These are phyloP conservation scores for Catagonus wagneri DNA, from an alignment of 2,113 vertebrate species.

Conservation along the genomic window DNA sequence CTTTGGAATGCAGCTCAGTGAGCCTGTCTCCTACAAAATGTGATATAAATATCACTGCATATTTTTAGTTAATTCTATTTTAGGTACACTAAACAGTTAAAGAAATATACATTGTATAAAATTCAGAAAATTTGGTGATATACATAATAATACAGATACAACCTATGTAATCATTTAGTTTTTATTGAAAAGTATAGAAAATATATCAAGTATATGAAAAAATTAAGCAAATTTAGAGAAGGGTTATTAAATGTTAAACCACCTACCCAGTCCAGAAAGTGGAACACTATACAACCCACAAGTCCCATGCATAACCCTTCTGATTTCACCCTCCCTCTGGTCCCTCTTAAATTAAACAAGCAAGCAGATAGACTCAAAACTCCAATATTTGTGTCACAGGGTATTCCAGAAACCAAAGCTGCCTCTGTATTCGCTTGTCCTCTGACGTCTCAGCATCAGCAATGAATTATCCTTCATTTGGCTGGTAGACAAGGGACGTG, in stretches of 20 bases:
- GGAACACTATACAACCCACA: background rate
- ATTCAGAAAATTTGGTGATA: background rate
- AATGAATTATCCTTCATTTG: background rate
- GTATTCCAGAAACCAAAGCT: background rate
- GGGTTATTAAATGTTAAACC: background rate
- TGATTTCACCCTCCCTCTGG: background rate
- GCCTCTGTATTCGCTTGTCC: rapidly evolving
- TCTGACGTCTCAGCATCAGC: background rate
- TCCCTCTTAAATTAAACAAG: background rate
- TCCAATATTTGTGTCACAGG: background rate
- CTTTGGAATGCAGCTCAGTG: background rate
- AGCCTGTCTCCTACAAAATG: background rate
- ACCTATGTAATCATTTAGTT: background rate
- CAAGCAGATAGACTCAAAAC: background rate
- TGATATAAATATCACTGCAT: background rate
- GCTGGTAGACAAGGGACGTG: background rate
- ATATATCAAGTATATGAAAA: background rate
- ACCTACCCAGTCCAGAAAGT: background rate
- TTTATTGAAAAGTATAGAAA: background rate
- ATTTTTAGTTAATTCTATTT: background rate
- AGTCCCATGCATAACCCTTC: background rate
- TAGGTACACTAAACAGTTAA: background rate
- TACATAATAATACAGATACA: background rate
- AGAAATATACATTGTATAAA: background rate
- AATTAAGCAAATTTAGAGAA: background rate